These are phyloP conservation scores for Peromyscus eremicus DNA, from an alignment of 2,797 vertebrate species.

Conservation along the genomic window DNA sequence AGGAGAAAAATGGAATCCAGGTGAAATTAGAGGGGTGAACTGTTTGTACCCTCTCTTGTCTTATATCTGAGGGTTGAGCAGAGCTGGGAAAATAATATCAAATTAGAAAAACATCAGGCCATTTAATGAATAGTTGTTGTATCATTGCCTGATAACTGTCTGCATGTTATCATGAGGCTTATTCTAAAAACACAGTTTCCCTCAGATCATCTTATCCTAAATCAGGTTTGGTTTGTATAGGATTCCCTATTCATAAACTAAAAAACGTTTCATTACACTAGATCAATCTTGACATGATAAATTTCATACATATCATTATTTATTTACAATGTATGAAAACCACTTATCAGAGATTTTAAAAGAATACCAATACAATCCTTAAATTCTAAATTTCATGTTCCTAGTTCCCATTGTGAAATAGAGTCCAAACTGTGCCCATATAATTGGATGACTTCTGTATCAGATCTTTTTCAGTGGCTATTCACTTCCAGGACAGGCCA, in stretches of 20 bases:
- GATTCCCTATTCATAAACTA: not conserved
- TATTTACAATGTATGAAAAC: not conserved
- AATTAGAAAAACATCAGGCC: not conserved
- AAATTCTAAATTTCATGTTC: not conserved
- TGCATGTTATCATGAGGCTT: not conserved
- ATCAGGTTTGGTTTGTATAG: not conserved
- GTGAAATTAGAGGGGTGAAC: not conserved
- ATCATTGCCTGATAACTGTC: not conserved
- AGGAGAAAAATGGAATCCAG: not conserved
- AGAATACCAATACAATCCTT: not conserved
- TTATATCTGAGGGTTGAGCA: not conserved
- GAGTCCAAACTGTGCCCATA: not conserved
- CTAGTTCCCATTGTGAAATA: too few species aligned
- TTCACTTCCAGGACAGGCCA: not conserved
- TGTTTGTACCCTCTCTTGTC: not conserved
- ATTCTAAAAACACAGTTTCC: not conserved
- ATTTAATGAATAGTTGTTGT: not conserved
- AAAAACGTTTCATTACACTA: not conserved
- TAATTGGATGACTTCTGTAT: not conserved
- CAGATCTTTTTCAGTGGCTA: not conserved
- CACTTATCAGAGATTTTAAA: not conserved
- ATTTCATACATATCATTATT: not conserved
- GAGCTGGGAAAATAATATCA: not conserved
- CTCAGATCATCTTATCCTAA: not conserved
- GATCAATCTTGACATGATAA: not conserved